phyloP scores from a whole-genome alignment of 1,140 invertebrate species.

The Eubasilissa regina region DNA sequence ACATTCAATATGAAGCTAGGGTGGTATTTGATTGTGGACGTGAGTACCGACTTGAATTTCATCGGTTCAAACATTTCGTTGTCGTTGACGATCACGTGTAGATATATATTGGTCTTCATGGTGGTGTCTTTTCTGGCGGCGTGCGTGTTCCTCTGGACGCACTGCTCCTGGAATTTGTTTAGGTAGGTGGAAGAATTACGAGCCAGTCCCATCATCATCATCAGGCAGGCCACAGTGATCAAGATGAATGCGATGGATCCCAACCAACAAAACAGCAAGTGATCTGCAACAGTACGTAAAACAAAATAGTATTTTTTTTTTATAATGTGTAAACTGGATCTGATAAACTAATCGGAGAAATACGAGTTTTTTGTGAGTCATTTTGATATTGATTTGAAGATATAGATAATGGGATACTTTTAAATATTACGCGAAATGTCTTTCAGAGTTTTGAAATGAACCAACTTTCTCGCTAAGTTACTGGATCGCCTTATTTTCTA shows the following conservation, averaged over 20 bases:
- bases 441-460: too few species aligned
- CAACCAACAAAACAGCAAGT: conserved; percentile 54
- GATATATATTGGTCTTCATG: conserved; percentile 50
- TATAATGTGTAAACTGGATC: too few species aligned
- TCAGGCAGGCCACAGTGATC: conserved; percentile 44
- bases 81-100: conserved; percentile 55
- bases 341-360: too few species aligned
- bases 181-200: not conserved
- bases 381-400: too few species aligned
- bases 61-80: conserved; percentile 44
- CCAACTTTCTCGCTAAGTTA: too few species aligned
- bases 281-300: conserved; percentile 48
- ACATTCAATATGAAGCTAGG: conserved; percentile 53
- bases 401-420: too few species aligned
- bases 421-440: too few species aligned
- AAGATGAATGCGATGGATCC: conserved; percentile 46
- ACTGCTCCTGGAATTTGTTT: conserved; percentile 39
- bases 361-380: too few species aligned
- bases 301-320: too few species aligned
- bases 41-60: conserved; percentile 41
- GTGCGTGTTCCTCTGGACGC: conserved; percentile 22
- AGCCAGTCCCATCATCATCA: conserved; percentile 39
- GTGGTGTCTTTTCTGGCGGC: conserved; percentile 8
- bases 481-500: too few species aligned
- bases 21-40: conserved; percentile 36